Conservation (phyloP, 2,797 vertebrate genomes). For the Sebastes dallii region DNA sequence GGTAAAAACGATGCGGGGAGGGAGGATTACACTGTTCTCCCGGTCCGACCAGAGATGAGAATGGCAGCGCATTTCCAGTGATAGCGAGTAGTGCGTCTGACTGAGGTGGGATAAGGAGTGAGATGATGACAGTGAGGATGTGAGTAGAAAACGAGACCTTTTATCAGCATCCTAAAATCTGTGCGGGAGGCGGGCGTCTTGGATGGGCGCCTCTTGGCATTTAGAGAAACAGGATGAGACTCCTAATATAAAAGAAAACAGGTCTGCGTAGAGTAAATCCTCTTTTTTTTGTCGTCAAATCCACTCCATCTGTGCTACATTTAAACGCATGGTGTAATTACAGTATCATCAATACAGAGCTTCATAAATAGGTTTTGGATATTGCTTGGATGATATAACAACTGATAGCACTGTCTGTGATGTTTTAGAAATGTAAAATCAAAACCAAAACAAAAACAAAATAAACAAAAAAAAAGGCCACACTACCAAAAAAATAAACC, state of each 20-base stretch:
- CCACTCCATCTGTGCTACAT: conserved; percentile 72
- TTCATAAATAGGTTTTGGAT: conserved; percentile 65
- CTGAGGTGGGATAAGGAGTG: conserved; percentile 64
- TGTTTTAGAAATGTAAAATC: conserved; percentile 62
- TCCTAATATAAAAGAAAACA: conserved; percentile 55
- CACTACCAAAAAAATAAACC: conserved; percentile 79
- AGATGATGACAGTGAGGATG: conserved; percentile 66
- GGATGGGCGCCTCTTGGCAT: conserved; percentile 38
- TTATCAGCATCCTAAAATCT: conserved; percentile 59
- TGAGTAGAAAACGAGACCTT: conserved; percentile 63
- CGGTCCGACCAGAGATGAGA: conserved; percentile 62
- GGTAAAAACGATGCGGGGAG: conserved; percentile 62
- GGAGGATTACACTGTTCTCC: conserved; percentile 66
- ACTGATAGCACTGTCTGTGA: conserved; percentile 61
- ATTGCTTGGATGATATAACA: conserved; percentile 80
- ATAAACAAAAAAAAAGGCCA: conserved; percentile 78
- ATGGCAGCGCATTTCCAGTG: conserved; percentile 67
- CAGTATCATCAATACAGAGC: conserved; percentile 66
- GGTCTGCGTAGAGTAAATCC: conserved; percentile 24
- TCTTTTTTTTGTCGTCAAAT: conserved; percentile 26
- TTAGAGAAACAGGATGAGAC: conserved; percentile 52
- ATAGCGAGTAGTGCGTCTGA: conserved; percentile 58
- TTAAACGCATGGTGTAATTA: conserved; percentile 65
- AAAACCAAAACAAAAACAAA: conserved; percentile 36
- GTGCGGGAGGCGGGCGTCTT: conserved; percentile 25